Base-by-base conservation (phyloP, 2,888 invertebrate genomes). In the Nemotelus pantherinus region DNA sequence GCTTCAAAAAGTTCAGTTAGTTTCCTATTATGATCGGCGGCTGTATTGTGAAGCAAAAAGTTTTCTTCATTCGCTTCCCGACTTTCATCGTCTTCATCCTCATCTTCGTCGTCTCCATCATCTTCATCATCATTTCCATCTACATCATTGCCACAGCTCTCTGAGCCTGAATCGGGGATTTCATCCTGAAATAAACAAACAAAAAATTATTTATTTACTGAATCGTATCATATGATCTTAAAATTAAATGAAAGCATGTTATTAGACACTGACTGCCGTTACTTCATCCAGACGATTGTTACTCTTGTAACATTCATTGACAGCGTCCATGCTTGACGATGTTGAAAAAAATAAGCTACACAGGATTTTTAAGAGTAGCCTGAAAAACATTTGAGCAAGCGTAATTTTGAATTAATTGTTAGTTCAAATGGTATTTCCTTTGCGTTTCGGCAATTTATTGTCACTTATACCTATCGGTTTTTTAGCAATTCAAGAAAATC, bases 1-100 rank as follows among this genome's bases (percentile, higher is more conserved):
- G 96, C 97, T 90, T 98, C 96, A 81, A 98, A 91, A 82, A 98
- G 90, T 81, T 97, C 96, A 89, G 97, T 96, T 79, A 98, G 91
- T 83, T 96, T 86, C 74, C 85, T 84, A 79, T 84, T 83, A 72
- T 85, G 85, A 81, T 86, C 86, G 68, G 84, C 84, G 68, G 83
- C 83, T 50, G 90, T 88, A 84, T 90, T 90, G 80, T 90, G 88
- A 64, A 86, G 80, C 78, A 87, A 87, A 81, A 85, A 84, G 39
- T 85, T 85, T 63, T 84, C 84, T 80, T 85, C 85, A 78, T 82
- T 83, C 25, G 85, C 83, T 82, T 86, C 86, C 78, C 82, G 83
- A 76, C 83, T 80, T 55, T 80, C 80, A 72, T 86, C 86, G 77
- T 87, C 86, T 4, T 86, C 87, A 77, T 87, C 87, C 76, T 87